Evolutionary conservation across 2,113 vertebrate species (phyloP), one percentile per base, ranked within the genome.

Genomic region (Ornithorhynchus anatinus): DNA sequence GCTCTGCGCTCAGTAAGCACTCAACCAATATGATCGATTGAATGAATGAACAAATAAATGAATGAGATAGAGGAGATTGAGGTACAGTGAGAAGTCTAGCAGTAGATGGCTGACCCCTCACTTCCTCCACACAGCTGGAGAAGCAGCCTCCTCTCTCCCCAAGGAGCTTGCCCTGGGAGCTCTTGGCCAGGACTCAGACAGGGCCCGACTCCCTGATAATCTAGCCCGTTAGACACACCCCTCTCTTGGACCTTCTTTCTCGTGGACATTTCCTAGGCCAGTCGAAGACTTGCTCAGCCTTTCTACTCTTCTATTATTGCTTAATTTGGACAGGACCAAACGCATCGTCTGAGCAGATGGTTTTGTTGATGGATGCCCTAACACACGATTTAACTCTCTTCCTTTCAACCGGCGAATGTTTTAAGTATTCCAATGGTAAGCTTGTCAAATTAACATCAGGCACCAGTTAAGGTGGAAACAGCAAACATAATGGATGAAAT

Each of bases 251-350:
- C 82, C 82, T 63, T 59, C 72, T 87, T 77, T 78, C 73, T 44
- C 86, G 53, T 77, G 69, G 87, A 68, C 88, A 63, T 82, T 84
- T 81, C 66, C 59, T 79, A 87, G 77, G 79, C 70, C 70, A 83
- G 56, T 69, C 72, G 67, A 71, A 39, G 75, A 50, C 77, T 85
- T 61, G 77, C 82, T 88, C 79, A 65, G 53, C 53, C 68, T 71
- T 39, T 69, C 37, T 59, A 75, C 87, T 75, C 29, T 75, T 62
- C 78, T 43, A 69, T 35, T 23, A 50, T 23, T 44, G 73, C 68
- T 38, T 59, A 81, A 77, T 59, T 77, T 54, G 16, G 35, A 77
- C 79, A 82, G 71, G 60, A 69, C 43, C 86, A 76, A 85, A 81
- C 77, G 1, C 77, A 53, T 66, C 88, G 54, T 71, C 81, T 53